Evolutionary conservation across 2,797 vertebrate genomes (phyloP).

Genomic region (Hydrolagus colliei): DNA sequence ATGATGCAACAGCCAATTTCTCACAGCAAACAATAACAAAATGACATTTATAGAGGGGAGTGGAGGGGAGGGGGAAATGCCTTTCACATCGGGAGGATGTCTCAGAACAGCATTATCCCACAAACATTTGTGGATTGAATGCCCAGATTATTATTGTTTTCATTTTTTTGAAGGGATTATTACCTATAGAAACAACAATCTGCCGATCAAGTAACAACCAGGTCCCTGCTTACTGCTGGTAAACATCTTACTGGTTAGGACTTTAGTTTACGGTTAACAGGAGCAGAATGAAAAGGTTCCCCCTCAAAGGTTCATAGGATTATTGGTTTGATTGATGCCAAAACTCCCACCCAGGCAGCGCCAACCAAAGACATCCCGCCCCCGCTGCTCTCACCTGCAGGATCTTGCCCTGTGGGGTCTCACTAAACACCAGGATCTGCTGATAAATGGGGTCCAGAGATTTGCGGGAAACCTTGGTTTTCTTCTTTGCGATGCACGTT

Average conservation of each 20-base stretch:
- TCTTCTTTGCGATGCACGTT: slow-evolving; percentile 88
- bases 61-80: slow-evolving; percentile 38
- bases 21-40: too few species aligned
- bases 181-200: too few species aligned
- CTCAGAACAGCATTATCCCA: neutral
- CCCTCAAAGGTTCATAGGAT: too few species aligned
- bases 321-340: neutral
- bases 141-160: too few species aligned
- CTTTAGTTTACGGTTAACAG: neutral
- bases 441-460: slow-evolving; percentile 92
- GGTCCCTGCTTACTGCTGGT: too few species aligned
- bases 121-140: too few species aligned
- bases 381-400: slow-evolving; percentile 71
- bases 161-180: too few species aligned
- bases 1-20: too few species aligned
- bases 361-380: neutral
- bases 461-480: slow-evolving; percentile 92
- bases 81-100: too few species aligned
- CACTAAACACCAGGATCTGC: slow-evolving; percentile 90
- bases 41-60: slow-evolving; percentile 34
- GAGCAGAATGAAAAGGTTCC: neutral
- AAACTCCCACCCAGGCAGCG: neutral
- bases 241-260: neutral
- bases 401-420: slow-evolving; percentile 91
- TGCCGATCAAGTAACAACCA: too few species aligned